Conservation (phyloP, 2,888 invertebrate species). For the Ormyrus rosae region DNA sequence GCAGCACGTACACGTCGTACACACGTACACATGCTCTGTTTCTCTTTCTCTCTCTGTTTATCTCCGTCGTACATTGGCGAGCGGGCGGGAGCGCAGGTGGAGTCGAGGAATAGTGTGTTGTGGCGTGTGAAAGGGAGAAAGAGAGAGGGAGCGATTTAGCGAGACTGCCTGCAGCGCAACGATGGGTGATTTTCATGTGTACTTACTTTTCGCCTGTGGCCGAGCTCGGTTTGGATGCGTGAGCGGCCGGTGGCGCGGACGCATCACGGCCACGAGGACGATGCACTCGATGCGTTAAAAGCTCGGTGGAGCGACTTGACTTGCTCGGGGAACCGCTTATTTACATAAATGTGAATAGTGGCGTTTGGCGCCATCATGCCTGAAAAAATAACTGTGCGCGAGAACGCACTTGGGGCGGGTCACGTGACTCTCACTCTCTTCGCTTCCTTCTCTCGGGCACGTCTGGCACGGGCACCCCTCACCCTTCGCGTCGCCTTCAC, state of each 20-base stretch:
- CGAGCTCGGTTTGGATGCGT: slow-evolving; percentile 40
- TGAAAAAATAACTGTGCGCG: slow-evolving; percentile 74
- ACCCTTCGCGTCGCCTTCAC: not conserved
- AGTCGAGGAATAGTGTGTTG: not conserved
- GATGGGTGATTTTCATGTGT: slow-evolving; percentile 38
- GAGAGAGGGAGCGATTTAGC: slow-evolving; percentile 10
- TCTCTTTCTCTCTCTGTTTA: slow-evolving; percentile 1
- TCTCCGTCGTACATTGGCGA: not conserved
- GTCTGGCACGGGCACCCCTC: not conserved
- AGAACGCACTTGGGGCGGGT: slow-evolving; percentile 63
- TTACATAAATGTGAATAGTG: slow-evolving; percentile 76
- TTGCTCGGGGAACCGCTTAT: slow-evolving; percentile 70
- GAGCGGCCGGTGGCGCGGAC: slow-evolving; percentile 34
- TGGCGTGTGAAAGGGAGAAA: not conserved
- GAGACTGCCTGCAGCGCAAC: not conserved
- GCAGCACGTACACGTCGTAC: not conserved
- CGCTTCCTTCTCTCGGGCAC: slow-evolving; percentile 4
- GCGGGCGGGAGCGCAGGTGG: slow-evolving; percentile 10
- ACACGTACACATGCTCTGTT: slow-evolving; percentile 2
- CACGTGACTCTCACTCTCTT: slow-evolving; percentile 73
- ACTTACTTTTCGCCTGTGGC: slow-evolving; percentile 50
- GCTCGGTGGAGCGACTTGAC: slow-evolving; percentile 61
- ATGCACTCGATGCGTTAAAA: slow-evolving; percentile 51
- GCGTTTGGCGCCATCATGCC: slow-evolving; percentile 80
- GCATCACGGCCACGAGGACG: slow-evolving; percentile 46